phyloP scores from a whole-genome alignment of 2,888 invertebrate genomes.

The Crematogaster levior region DNA sequence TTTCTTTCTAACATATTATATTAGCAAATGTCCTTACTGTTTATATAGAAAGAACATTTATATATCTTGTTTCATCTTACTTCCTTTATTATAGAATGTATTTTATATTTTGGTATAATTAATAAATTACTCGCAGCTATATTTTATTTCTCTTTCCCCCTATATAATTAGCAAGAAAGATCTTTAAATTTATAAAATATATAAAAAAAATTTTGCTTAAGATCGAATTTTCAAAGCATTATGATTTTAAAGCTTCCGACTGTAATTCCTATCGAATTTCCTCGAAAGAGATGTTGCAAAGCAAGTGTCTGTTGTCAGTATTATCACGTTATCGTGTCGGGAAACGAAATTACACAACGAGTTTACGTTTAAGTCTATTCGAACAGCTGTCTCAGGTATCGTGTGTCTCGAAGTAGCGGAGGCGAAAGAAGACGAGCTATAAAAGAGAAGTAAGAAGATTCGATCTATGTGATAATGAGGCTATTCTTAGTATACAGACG shows the following conservation, averaged over 20 bases:
- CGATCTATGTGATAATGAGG: slow-evolving; percentile 60
- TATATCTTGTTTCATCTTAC: not conserved
- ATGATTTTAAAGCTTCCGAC: not conserved
- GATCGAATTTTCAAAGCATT: not conserved
- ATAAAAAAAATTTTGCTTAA: not conserved
- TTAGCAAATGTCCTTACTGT: not conserved
- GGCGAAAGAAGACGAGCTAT: slow-evolving; percentile 13
- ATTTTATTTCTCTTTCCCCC: not conserved
- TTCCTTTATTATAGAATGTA: not conserved
- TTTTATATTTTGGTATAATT: not conserved
- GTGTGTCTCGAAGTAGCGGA: not conserved
- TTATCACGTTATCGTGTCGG: slow-evolving; percentile 1
- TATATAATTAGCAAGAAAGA: not conserved
- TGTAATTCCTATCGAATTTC: not conserved
- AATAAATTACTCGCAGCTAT: not conserved
- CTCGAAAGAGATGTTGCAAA: not conserved
- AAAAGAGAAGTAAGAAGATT: slow-evolving; percentile 46
- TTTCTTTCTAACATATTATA: not conserved
- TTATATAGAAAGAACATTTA: no score
- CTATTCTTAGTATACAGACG: slow-evolving; percentile 39
- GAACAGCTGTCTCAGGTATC: slow-evolving; percentile 8
- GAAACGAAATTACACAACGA: slow-evolving; percentile 31
- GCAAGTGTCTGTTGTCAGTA: not conserved
- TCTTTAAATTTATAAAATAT: not conserved
- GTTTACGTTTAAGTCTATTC: slow-evolving; percentile 32